These are phyloP conservation scores for Pseudopipra pipra DNA, from an alignment of 2,113 vertebrate genomes.

Conservation along the genomic window DNA sequence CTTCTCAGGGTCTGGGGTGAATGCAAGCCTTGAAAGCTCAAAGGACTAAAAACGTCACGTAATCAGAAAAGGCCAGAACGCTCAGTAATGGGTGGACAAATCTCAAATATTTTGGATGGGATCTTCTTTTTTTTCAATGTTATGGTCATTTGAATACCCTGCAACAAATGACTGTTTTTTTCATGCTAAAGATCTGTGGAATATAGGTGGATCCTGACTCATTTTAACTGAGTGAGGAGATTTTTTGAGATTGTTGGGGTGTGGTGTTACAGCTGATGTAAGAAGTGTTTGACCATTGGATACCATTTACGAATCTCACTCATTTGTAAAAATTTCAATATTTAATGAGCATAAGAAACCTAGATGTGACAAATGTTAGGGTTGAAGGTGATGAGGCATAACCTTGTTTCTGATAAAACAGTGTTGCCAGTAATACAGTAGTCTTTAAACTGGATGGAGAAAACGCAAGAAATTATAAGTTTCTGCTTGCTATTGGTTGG, in stretches of 20 bases:
- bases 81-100: background rate
- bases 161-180: background rate
- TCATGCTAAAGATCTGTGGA: background rate
- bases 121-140: background rate
- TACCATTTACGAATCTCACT: background rate
- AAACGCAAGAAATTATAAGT: background rate
- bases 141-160: background rate
- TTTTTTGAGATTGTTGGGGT: background rate
- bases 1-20: background rate
- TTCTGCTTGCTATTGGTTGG: background rate
- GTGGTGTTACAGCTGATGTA: background rate
- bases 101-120: background rate
- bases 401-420: background rate
- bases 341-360: background rate
- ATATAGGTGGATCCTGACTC: background rate
- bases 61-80: background rate
- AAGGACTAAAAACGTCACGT: background rate
- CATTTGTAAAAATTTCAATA: fast-evolving
- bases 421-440: background rate
- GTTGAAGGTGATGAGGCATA: background rate
- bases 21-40: background rate
- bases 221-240: background rate
- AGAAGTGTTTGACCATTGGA: background rate
- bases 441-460: background rate
- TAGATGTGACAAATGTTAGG: background rate